Conservation (phyloP, 2,888 invertebrate species). For the Epinotia demarniana region DNA sequence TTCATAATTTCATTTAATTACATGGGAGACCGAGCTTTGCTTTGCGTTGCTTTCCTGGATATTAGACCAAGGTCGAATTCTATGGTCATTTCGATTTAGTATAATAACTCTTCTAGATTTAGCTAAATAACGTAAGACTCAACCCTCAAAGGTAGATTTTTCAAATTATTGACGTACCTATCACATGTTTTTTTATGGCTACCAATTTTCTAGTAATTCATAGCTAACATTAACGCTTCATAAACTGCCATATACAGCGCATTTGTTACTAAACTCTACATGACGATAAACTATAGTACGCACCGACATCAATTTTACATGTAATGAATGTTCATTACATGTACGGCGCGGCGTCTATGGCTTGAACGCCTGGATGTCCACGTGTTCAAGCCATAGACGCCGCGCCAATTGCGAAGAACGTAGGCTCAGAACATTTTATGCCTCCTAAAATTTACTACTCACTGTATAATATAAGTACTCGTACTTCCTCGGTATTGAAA, state of each 20-base stretch:
- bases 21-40: too few relatives aligned
- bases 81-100: too few relatives aligned
- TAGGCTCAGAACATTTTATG: constrained; percentile 24
- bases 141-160: too few relatives aligned
- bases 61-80: too few relatives aligned
- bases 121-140: too few relatives aligned
- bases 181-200: too few relatives aligned
- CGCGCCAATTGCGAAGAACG: background rate
- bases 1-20: too few relatives aligned
- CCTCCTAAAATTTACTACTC: constrained; percentile 22
- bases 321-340: constrained; percentile 27
- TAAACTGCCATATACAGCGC: background rate
- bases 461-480: constrained; percentile 23
- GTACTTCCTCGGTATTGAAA: constrained; percentile 28
- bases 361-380: constrained; percentile 13
- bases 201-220: background rate
- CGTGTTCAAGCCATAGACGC: background rate
- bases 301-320: constrained; percentile 25
- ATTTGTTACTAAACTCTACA: constrained; percentile 11
- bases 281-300: background rate
- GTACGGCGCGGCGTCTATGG: too few relatives aligned
- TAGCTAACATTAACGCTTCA: background rate
- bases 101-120: too few relatives aligned
- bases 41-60: too few relatives aligned
- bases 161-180: too few relatives aligned